Base-by-base conservation (phyloP, 2,888 invertebrate genomes). In the Brachyopa scutellaris region DNA sequence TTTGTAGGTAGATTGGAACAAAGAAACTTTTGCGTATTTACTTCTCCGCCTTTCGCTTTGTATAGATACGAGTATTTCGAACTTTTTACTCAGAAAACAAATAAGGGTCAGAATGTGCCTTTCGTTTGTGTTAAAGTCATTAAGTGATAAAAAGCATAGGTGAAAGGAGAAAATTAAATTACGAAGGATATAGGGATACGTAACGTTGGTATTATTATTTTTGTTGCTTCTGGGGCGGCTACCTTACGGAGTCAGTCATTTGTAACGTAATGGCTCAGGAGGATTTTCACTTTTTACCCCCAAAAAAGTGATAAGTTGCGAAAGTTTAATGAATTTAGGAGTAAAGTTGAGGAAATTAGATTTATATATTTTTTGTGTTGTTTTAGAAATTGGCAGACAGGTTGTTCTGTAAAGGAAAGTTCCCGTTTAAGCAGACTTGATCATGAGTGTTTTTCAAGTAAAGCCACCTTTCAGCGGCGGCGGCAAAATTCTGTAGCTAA, bases 121-220 rank as follows among this genome's bases (percentile, higher is more conserved):
- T 74, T 55, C 33, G 38, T 4, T 45, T 55, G 61, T 38, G 53
- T 59, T 64, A 64, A 70, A 77, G 77, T 64, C 77, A 70, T 77
- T 70, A 70, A 77, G 77, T 77, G 70, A 64, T 70, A 77, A 70
- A n/a, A 77, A 70, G 70, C 70, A 57, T 77, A 77, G 77, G 77
- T 77, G 62, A 77, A 70, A 77, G 70, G 33, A 70, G 62, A 29
- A 70, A 70, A 77, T 77, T 64, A 64, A 77, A 77, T 77, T 70
- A 77, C 55, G 31, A 69, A 42, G 26, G 29, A 73, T 57, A n/a
- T n/a, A n/a, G n/a, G n/a, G n/a, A n/a, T n/a, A n/a, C n/a, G n/a
- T n/a, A n/a, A n/a, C n/a, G n/a, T n/a, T n/a, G n/a, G n/a, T n/a
- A 38, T 36, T 36, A 59, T 61, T 42, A 38, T 59, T 45, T 19